A percentile compares a stretch with the other conserved stretches of the same genome.
These are phyloP conservation scores for Himalopsyche anomala DNA, from an alignment of 2,888 invertebrate species.

Conservation along the genomic window DNA sequence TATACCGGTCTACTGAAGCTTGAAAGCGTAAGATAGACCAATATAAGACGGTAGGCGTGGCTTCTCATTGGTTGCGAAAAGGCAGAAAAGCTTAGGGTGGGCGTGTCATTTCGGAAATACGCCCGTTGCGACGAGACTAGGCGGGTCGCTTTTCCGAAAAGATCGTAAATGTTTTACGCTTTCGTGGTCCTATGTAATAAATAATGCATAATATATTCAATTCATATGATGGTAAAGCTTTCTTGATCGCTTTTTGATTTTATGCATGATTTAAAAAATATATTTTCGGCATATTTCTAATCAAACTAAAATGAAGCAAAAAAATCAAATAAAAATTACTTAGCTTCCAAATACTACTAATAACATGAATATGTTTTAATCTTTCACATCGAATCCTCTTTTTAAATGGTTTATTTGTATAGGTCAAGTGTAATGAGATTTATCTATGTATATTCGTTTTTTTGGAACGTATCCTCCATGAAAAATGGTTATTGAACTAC, in stretches of 20 bases:
- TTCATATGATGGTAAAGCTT: background rate
- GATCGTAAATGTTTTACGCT: slow-evolving; percentile 45
- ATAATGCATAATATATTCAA: background rate
- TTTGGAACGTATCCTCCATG: too few species aligned
- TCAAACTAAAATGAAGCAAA: too few species aligned
- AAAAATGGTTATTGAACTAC: too few species aligned
- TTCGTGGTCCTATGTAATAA: background rate
- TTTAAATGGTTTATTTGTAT: too few species aligned
- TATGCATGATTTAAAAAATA: background rate
- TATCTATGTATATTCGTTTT: too few species aligned
- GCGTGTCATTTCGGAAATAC: slow-evolving; percentile 72
- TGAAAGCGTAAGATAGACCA: slow-evolving; percentile 65
- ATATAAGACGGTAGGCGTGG: slow-evolving; percentile 67
- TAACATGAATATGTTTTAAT: too few species aligned
- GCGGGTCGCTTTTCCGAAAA: slow-evolving; percentile 39
- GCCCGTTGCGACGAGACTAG: slow-evolving; percentile 68
- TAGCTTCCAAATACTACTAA: too few species aligned
- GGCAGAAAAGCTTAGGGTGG: slow-evolving; percentile 71
- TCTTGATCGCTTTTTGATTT: background rate
- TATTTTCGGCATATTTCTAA: too few species aligned
- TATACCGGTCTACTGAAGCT: slow-evolving; percentile 34
- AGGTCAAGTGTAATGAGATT: too few species aligned
- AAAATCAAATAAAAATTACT: too few species aligned
- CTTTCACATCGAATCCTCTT: too few species aligned
- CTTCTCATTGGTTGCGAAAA: slow-evolving; percentile 60